Base-by-base conservation (phyloP, 2,797 vertebrate genomes). In the Zalophus californianus region DNA sequence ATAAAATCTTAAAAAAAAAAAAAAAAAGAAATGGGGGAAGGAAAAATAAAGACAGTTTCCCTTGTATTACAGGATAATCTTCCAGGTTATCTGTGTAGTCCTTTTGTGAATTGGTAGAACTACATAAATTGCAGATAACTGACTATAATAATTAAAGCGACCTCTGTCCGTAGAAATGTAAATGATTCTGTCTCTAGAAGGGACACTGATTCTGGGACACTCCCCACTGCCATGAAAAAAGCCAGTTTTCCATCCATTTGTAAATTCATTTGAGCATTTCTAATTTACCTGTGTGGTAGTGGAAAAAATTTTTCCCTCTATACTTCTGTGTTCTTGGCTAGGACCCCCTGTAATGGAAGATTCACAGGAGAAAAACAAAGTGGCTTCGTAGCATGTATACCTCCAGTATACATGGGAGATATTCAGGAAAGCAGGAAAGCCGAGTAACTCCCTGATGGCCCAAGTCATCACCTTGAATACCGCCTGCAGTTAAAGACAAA, bases 81-180 rank as follows among this genome's bases (percentile, higher is more conserved):
- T 93, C 48, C 10, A 18, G 21, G 3, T 79, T n/a, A 9, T 12
- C 35, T 41, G 35, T 41, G 21, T 20, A 3, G 4, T 35, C n/a
- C n/a, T 6, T 62, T 62, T 54, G 41, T 60, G 4, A 96, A 80
- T 14, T 52, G 27, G 32, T 64, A 50, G 44, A 72, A 14, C 11
- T 66, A 6, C 0, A 0, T 56, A n/a, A 68, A 0, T 6, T 56
- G 10, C 27, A 41, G 38, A 60, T 16, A 48, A 25, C 14, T 44
- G 8, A 20, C 2, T n/a, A n/a, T n/a, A 79, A 6, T 10, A 25
- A 23, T 64, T 58, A 75, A 21, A 50, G 27, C 9, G 14, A 48
- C 32, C 60, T 1, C 0, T 38, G 41, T 14, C 48, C n/a, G 18
- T 11, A 54, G 54, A 86, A 79, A 87, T 44, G 32, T 18, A 70